Evolutionary conservation across 2,888 invertebrate species (phyloP), one percentile per base, ranked within the genome.

Genomic region (Nomada ferruginata): DNA sequence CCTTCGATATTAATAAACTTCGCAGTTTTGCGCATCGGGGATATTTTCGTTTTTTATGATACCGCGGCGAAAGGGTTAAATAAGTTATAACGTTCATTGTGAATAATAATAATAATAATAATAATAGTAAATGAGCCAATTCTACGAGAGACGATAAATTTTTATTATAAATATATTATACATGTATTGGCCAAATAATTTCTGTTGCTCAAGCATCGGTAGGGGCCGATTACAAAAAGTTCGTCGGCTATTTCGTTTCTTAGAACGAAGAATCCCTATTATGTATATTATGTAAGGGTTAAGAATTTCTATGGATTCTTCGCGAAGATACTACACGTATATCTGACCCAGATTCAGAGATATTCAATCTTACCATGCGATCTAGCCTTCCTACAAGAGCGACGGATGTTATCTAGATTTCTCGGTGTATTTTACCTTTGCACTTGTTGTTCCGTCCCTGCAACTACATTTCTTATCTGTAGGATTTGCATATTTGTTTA

Each of bases 341-440:
- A 61, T 63, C 52, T 72, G 82, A 81, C 81, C 82, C 26, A 81
- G 68, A 84, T 82, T 72, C 59, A 44, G 55, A 13, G 60, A 79
- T 82, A 79, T 76, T 78, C 71, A 76, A 82, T 84, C 61, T 79
- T 65, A 53, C 74, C 70, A 60, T 20, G 53, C 44, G 71, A 82
- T 78, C 71, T 75, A 66, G 70, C 52, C n/a, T 68, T 61, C 55
- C 53, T 73, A 44, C 42, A 18, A 53, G 64, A 69, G 11, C 71
- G 82, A 73, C 60, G 47, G 69, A 79, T 65, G 65, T 63, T 36
- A 79, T 66, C 75, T 82, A 71, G 50, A 29, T 70, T 11, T 23
- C 1, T 61, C 44, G 15, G 65, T 66, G 50, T 61, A 70, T 65
- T 72, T 76, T n/a, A 57, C 53, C 23, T 61, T 65, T 68, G 26